phyloP scores from a whole-genome alignment of 2,113 vertebrate species.

The Bubo scandiacus region DNA sequence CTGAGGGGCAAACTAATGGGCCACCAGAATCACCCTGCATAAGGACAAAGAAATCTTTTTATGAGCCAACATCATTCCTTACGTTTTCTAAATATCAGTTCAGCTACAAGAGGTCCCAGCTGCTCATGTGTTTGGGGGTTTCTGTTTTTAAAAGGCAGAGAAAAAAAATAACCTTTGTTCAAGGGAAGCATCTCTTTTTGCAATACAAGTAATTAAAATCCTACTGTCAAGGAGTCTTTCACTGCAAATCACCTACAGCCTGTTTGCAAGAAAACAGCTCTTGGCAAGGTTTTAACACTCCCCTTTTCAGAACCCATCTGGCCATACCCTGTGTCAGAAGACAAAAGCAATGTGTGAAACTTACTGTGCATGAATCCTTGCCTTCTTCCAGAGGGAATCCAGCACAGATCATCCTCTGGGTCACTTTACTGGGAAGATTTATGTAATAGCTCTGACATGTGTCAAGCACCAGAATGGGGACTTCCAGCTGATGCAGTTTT shows the following conservation, averaged over 20 bases:
- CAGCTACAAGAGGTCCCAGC: not conserved
- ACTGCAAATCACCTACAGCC: not conserved
- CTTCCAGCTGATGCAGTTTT: constrained; percentile 59
- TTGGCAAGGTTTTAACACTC: not conserved
- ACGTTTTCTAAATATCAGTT: not conserved
- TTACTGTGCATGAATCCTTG: constrained; percentile 57
- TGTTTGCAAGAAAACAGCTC: not conserved
- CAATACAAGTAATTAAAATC: not conserved
- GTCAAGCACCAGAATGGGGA: constrained; percentile 32
- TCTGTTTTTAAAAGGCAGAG: not conserved
- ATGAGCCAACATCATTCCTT: not conserved
- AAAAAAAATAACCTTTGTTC: not conserved
- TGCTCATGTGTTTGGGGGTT: not conserved
- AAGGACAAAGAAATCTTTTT: not conserved
- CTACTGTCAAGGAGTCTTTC: not conserved
- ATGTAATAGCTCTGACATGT: constrained; percentile 7
- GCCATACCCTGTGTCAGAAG: not conserved
- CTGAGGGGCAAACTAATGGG: constrained; percentile 58
- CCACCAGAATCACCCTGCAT: constrained; percentile 58
- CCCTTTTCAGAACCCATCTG: not conserved
- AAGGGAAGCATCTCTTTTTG: not conserved
- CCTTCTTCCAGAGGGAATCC: constrained; percentile 31
- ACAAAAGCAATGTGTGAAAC: not conserved
- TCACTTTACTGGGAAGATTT: constrained; percentile 11
- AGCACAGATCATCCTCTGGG: constrained; percentile 55